A percentile compares a stretch with the other conserved stretches of the same genome.
phyloP scores from a whole-genome alignment of 1,140 invertebrate genomes.

The Drosophila tristis region DNA sequence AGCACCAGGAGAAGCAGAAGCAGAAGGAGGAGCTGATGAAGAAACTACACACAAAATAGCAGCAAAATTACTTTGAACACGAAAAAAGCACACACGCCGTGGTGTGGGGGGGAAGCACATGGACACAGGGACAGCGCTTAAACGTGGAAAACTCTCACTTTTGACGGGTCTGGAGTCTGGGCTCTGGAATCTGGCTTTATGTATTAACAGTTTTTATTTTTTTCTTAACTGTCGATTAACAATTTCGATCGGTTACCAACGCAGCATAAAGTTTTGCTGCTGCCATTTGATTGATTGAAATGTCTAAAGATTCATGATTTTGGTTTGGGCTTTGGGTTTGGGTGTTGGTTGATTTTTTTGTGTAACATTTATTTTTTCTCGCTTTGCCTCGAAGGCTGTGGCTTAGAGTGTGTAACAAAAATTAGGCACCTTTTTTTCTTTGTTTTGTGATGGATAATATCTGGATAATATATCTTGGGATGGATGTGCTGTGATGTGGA shows the following conservation, averaged over 20 bases:
- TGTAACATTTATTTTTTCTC: slow-evolving; percentile 8
- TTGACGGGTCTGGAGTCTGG: slow-evolving; percentile 42
- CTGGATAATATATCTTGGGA: slow-evolving; percentile 1
- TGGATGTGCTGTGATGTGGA: slow-evolving; percentile 11
- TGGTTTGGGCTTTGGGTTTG: slow-evolving; percentile 26
- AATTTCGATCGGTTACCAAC: slow-evolving; percentile 49
- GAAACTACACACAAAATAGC: slow-evolving; percentile 33
- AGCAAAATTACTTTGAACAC: slow-evolving; percentile 39
- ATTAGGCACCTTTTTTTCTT: slow-evolving; percentile 64
- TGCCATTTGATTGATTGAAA: slow-evolving; percentile 72
- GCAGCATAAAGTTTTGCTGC: slow-evolving; percentile 19
- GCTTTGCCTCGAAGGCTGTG: slow-evolving; percentile 36
- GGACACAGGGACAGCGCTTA: slow-evolving; percentile 38
- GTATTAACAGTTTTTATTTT: slow-evolving; percentile 46
- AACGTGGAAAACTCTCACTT: slow-evolving; percentile 79
- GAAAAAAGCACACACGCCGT: slow-evolving; percentile 20
- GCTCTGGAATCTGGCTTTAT: slow-evolving; percentile 29
- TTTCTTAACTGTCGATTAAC: slow-evolving; percentile 53
- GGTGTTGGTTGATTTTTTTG: slow-evolving; percentile 6
- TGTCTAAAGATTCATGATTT: slow-evolving; percentile 19
- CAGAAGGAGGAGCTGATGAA: slow-evolving; percentile 44
- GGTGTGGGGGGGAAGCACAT: background rate
- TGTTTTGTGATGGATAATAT: background rate
- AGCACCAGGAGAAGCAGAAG: slow-evolving; percentile 22
- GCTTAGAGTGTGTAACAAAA: slow-evolving; percentile 50